Conservation (phyloP, 2,113 vertebrate species). For the Emydocephalus ijimae region DNA sequence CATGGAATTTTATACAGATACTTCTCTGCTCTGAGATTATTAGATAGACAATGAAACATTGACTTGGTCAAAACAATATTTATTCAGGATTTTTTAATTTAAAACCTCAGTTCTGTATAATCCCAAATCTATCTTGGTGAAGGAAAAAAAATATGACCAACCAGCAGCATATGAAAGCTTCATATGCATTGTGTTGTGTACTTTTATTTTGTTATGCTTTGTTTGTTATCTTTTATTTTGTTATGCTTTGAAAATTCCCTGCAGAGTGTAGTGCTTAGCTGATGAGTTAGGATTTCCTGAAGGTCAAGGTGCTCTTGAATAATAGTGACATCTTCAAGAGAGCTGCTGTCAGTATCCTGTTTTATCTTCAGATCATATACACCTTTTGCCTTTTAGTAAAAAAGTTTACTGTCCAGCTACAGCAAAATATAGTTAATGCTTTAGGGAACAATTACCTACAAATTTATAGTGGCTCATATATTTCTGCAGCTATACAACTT, state of each 20-base stretch:
- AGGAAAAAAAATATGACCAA: accelerated
- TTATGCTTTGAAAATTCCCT: background rate
- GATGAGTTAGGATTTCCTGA: conserved; percentile 14
- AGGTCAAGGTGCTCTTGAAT: conserved; percentile 10
- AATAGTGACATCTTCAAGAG: conserved; percentile 5
- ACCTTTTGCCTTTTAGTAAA: background rate
- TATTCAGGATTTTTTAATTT: background rate
- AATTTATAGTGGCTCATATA: conserved; percentile 15
- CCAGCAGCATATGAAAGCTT: background rate
- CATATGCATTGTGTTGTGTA: background rate
- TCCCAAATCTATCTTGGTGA: background rate
- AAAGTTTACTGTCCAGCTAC: background rate
- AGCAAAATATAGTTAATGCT: conserved; percentile 13
- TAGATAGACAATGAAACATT: background rate
- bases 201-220: background rate
- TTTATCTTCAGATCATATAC: background rate
- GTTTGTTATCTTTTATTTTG: background rate
- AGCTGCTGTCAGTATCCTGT: background rate
- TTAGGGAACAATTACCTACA: conserved; percentile 19
- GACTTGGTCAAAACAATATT: background rate
- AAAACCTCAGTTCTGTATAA: background rate
- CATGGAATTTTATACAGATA: background rate
- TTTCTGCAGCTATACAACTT: background rate
- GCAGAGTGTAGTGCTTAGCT: background rate
- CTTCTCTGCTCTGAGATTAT: background rate